Base-by-base conservation (phyloP, 2,113 vertebrate species). In the Pungitius pungitius region DNA sequence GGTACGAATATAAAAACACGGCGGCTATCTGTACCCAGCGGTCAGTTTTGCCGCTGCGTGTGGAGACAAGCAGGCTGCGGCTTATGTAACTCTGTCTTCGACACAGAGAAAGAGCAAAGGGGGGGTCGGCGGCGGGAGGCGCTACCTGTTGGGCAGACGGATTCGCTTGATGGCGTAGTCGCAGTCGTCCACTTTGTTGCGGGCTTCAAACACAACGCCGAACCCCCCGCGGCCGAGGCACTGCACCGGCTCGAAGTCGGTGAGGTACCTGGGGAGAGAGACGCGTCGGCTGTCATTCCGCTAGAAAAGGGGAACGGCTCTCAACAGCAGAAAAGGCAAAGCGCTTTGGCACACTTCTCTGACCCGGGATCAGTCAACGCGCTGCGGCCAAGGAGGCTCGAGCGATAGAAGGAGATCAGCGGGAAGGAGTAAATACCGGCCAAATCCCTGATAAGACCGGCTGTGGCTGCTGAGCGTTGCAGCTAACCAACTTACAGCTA, bases 131-230 rank as follows among this genome's bases (percentile, higher is more conserved):
- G 43, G 55, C 1, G 14, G 7, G 55, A 26, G 78, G 27, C 18
- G 26, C 81, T 93, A 99, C 98, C 97, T 96, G 90, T 99, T 99
- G 60, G 98, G 98, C 61, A 99, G 94, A 8, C 96, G 96, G 83
- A 99, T 99, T 81, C 98, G 95, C 92, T 99, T 99, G 93, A 99
- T 99, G 65, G 98, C 98, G 22, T 99, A 99, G 89, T 99, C 95
- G 91, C 98, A 99, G 90, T 99, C 98, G 17, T 99, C 98, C 66
- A 99, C 98, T 94, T 99, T 96, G 93, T 99, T 99, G 81, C 92
- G 96, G 59, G 97, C 97, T 92, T 99, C 96, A 91, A 99, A 99
- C 73, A 99, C 98, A 0, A 99, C 97, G 11, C 98, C 98, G 77
- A 99, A 99, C 12, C 98, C 98, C 15, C 98, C 98, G 4, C 95